phyloP scores from a whole-genome alignment of 2,113 vertebrate species.

The Isurus oxyrinchus region DNA sequence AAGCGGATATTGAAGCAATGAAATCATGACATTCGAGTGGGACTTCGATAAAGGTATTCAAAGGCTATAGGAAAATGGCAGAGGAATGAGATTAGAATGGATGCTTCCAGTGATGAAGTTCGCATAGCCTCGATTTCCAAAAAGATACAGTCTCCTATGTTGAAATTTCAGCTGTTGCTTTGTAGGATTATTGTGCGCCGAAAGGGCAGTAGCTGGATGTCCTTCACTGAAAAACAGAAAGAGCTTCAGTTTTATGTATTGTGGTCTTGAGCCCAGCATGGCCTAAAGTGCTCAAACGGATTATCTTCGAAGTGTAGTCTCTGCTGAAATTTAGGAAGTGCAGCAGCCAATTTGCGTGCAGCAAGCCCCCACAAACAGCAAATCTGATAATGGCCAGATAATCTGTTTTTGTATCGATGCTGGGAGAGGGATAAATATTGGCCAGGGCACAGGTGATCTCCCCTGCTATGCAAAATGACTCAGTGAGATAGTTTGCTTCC shows the following conservation, averaged over 20 bases:
- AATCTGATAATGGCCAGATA: neutral
- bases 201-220: neutral
- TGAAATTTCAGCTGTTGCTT: neutral
- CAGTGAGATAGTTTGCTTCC: neutral
- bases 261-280: neutral
- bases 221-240: neutral
- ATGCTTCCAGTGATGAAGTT: neutral
- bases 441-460: no score
- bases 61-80: neutral
- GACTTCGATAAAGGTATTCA: neutral
- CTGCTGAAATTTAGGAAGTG: neutral
- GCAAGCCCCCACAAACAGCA: neutral
- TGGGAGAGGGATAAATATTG: neutral
- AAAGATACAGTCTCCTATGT: neutral
- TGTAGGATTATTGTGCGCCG: neutral
- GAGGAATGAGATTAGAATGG: neutral
- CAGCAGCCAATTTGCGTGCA: neutral
- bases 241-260: neutral
- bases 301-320: neutral
- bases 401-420: neutral
- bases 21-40: neutral
- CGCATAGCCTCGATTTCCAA: neutral
- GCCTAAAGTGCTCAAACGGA: neutral
- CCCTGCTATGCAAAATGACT: neutral
- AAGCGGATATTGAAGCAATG: neutral